phyloP scores from a whole-genome alignment of 2,797 vertebrate genomes.

The Hafferia zeledoni region DNA sequence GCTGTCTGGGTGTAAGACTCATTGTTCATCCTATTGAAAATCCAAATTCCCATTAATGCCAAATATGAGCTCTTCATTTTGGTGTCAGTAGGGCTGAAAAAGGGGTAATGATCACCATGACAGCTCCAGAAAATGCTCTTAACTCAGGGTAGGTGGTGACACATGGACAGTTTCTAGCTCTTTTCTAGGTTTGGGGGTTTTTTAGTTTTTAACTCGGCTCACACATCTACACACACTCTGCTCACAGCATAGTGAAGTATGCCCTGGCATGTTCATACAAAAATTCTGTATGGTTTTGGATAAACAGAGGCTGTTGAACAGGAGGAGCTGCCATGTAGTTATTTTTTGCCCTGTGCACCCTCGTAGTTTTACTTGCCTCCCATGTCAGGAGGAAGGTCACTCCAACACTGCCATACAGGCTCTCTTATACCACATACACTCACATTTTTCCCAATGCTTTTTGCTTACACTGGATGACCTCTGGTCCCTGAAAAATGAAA shows the following conservation, averaged over 20 bases:
- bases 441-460: neutral
- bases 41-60: neutral
- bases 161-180: neutral
- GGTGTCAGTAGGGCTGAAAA: neutral
- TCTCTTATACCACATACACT: neutral
- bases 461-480: neutral
- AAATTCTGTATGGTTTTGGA: neutral
- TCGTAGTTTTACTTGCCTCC: neutral
- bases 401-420: neutral
- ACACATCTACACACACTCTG: neutral
- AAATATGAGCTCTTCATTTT: neutral
- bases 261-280: neutral
- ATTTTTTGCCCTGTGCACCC: neutral
- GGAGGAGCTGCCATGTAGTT: neutral
- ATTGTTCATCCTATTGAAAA: neutral
- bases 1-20: neutral
- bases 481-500: neutral
- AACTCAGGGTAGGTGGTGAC: neutral
- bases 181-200: neutral
- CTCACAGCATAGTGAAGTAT: neutral
- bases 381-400: neutral
- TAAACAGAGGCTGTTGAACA: neutral
- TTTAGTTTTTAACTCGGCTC: neutral
- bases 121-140: neutral
- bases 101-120: neutral